A percentile compares a stretch with the other conserved stretches of the same genome.
phyloP scores from a whole-genome alignment of 2,888 invertebrate species.

The Cerastis rubricosa region DNA sequence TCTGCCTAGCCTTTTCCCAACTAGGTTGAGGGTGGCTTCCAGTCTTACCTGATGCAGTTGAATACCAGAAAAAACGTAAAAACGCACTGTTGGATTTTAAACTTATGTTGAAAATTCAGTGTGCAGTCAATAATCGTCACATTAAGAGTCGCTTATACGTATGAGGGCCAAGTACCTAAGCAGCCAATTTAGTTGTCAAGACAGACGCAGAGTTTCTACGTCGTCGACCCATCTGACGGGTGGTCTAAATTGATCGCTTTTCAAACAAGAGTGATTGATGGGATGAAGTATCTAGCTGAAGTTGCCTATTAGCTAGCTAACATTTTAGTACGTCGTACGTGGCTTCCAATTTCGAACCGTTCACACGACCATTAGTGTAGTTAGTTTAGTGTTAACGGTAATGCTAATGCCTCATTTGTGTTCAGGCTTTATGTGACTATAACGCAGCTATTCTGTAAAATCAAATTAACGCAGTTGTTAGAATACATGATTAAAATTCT shows the following conservation, averaged over 20 bases:
- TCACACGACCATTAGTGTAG: background rate
- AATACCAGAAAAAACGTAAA: background rate
- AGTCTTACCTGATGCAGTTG: background rate
- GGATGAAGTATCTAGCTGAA: background rate
- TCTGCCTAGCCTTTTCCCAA: background rate
- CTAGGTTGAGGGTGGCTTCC: background rate
- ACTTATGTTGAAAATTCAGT: background rate
- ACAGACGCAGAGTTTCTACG: background rate
- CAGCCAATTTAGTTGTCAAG: background rate
- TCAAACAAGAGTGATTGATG: conserved; percentile 13
- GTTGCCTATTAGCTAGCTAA: conserved; percentile 2
- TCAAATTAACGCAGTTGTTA: background rate
- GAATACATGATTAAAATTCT: background rate
- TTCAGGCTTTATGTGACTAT: background rate
- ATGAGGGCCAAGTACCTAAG: background rate
- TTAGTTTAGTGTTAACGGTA: background rate
- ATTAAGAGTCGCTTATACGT: background rate
- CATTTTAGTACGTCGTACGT: conserved; percentile 6
- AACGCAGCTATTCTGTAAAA: conserved; percentile 4
- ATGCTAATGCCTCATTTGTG: background rate
- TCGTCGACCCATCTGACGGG: background rate
- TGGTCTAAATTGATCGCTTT: conserved; percentile 11
- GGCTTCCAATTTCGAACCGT: background rate
- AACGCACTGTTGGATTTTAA: background rate
- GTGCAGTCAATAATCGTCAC: background rate